Conservation (phyloP, 2,113 vertebrate genomes). For the Silurus asotus region DNA sequence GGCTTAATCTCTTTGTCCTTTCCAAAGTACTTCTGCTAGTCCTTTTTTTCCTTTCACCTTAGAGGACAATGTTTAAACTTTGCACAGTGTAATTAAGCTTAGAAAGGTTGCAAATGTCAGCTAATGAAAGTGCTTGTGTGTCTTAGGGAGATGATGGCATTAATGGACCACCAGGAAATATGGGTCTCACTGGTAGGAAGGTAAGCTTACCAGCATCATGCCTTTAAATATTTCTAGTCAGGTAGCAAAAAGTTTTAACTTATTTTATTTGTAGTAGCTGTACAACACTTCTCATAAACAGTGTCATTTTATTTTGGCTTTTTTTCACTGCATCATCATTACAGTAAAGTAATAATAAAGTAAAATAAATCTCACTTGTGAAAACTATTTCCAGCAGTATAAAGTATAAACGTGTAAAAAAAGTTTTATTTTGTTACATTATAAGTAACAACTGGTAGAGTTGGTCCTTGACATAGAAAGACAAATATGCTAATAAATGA, state of each 20-base stretch:
- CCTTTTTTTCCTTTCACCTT: slow-evolving; percentile 11
- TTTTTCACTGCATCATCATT: neutral
- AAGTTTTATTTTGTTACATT: neutral
- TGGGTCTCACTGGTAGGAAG: slow-evolving; percentile 73
- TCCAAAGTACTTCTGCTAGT: neutral
- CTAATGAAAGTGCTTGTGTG: slow-evolving; percentile 29
- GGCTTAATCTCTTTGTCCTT: neutral
- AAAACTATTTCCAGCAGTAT: neutral
- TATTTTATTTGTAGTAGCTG: neutral
- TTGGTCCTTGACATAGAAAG: neutral
- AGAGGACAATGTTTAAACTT: slow-evolving; percentile 20
- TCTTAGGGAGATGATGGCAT: slow-evolving; percentile 74
- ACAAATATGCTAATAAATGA: neutral
- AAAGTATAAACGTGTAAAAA: neutral
- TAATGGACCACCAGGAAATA: slow-evolving; percentile 67
- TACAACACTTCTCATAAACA: neutral
- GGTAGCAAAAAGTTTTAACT: neutral
- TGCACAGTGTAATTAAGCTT: slow-evolving; percentile 18
- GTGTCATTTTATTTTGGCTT: neutral
- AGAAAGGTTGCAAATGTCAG: slow-evolving; percentile 15
- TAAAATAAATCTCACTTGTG: neutral
- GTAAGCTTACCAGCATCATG: slow-evolving; percentile 64
- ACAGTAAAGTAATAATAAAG: neutral
- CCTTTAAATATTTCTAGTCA: neutral
- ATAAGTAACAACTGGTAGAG: neutral